Evolutionary conservation across 2,888 invertebrate species (phyloP), one percentile per base, ranked within the genome.

Genomic region (Portevinia maculata): DNA sequence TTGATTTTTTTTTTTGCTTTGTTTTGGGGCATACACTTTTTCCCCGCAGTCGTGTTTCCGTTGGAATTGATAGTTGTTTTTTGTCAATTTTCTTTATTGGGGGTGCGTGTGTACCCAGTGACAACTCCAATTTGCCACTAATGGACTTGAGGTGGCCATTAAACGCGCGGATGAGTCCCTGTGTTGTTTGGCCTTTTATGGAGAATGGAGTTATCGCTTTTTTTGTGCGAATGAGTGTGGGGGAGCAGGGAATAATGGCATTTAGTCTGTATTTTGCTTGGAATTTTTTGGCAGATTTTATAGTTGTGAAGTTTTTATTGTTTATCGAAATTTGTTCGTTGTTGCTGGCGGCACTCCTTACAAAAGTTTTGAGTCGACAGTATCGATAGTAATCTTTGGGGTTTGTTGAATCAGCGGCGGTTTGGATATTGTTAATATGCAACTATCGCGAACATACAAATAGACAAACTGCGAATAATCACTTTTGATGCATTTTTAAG

Each of bases 1-100:
- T 67, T 67, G 67, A 59, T 59, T 65, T 37, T 30, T 32, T 55
- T 52, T 55, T 34, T 46, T 48, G 9, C 13, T 59, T 79, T 55
- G 11, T 30, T 65, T 32, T 52, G 44, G 30, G 11, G 8, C 4
- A 30, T 28, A 44, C 44, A 41, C 19, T 60, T 50, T 50, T 53
- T 50, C 30, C 24, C 17, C 11, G 1, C 39, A 24, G 17, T 32
- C 11, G 28, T 17, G 15, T 64, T 52, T 17, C 24, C 15, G 50
- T 37, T 39, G 28, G 15, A 11, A 28, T 28, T 41, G 28, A 28
- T 21, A 39, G 13, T 21, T 9, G 13, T n/a, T n/a, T 28, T 15
- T 9, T 32, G 46, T 48, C 44, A 46, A 21, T 52, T 65, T 15
- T 13, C 19, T 19, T 28, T 3, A 9, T 24, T 17, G 37, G 39